Base-by-base conservation (phyloP, 2,888 invertebrate genomes). In the Philopedon plagiatum region DNA sequence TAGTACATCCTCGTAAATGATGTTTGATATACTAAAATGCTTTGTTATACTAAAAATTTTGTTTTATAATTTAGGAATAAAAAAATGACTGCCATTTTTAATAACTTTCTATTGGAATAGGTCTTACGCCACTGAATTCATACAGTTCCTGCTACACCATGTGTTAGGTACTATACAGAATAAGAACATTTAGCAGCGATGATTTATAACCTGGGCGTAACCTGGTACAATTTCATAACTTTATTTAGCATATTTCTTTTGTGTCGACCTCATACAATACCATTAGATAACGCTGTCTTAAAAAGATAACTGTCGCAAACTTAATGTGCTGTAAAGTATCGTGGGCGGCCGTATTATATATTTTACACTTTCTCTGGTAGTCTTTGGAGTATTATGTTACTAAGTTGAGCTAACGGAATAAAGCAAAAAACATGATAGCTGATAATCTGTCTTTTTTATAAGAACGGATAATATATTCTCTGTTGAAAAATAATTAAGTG, bases 171-270 rank as follows among this genome's bases (percentile, higher is more conserved):
- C 29, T 29, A 46, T 62, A 46, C 44, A 46, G 21, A 51, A 49
- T 18, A 15, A 23, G 19, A 63, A 63, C 63, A 51, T 49, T 29
- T 32, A n/a, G 44, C 26, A 18, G 18, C 44, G 5, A 41, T 58
- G 58, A 58, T 58, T 58, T 66, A 58, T 56, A 19, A 51, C 32
- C 15, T 65, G 60, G 71, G 71, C 54, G 71, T 71, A 57, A 57
- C 62, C 46, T 34, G 23, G 51, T 71, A 60, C 51, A 65, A 39
- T 71, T 71, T 64, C 71, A 71, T 58, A 64, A 71, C 60, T 65
- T 56, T 65, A 60, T 65, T 71, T 64, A 65, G 49, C 71, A 71
- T 65, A 71, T 37, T 62, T 57, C 57, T 19, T 60, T 63, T 63
- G 63, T 70, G 70, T 63, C 63, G 19, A 56, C 63, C 63, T 63